These are phyloP conservation scores for Misgurnus anguillicaudatus DNA, from an alignment of 2,113 vertebrate genomes.

Conservation along the genomic window DNA sequence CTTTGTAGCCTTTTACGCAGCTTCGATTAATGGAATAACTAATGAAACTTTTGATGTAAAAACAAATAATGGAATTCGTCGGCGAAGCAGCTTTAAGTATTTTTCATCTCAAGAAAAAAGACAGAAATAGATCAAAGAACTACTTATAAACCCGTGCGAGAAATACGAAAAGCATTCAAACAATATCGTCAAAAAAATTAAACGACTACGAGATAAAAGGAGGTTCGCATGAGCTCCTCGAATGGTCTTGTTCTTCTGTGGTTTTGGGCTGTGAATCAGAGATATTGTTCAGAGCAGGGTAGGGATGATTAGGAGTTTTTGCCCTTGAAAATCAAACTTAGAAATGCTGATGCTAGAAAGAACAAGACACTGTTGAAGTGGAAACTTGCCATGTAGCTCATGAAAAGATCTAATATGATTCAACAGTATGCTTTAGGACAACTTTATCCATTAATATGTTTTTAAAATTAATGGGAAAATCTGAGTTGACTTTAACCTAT, in stretches of 20 bases:
- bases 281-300: constrained; percentile 23
- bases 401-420: neutral
- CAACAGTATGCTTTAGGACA: neutral
- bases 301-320: constrained; percentile 30
- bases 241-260: constrained; percentile 47
- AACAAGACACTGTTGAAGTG: constrained; percentile 19
- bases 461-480: neutral
- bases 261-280: constrained; percentile 39
- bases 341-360: constrained; percentile 17
- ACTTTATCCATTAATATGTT: no score
- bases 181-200: constrained; percentile 59
- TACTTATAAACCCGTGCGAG: constrained; percentile 56
- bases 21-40: constrained; percentile 68
- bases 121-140: constrained; percentile 67
- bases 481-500: neutral
- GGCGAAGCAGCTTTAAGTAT: constrained; percentile 60
- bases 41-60: constrained; percentile 70
- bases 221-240: constrained; percentile 48
- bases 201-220: constrained; percentile 59
- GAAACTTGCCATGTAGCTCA: neutral
- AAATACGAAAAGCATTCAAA: constrained; percentile 56
- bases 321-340: constrained; percentile 47
- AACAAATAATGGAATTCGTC: constrained; percentile 67
- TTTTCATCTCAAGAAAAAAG: constrained; percentile 56
- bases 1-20: constrained; percentile 40